Evolutionary conservation across 2,888 invertebrate species (phyloP).

Genomic region (Dione vanillae): DNA sequence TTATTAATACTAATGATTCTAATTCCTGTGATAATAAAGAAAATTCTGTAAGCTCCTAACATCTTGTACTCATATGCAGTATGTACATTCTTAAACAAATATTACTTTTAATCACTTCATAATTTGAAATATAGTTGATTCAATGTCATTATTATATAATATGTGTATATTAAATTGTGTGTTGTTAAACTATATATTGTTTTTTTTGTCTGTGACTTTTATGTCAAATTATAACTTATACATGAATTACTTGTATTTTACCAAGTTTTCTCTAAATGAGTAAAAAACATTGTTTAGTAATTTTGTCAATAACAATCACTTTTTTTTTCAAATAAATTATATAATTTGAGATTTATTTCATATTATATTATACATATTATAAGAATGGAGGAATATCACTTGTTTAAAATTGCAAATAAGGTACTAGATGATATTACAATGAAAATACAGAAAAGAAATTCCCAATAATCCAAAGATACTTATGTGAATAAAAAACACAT

Average conservation of each 20-base stretch:
- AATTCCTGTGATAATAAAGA: conserved; percentile 9
- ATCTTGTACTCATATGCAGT: background rate
- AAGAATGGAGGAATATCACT: background rate
- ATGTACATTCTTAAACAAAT: background rate
- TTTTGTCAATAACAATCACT: background rate
- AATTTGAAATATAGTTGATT: background rate
- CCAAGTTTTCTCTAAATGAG: background rate
- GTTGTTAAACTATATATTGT: too few species aligned
- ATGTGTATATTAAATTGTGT: too few species aligned
- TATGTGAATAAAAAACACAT: conserved; percentile 29
- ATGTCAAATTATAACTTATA: background rate
- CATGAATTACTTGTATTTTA: background rate
- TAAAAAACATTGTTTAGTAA: background rate
- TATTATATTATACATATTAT: too few species aligned
- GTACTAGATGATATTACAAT: background rate
- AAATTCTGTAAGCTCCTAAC: background rate
- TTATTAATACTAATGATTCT: conserved; percentile 11
- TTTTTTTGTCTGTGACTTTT: too few species aligned
- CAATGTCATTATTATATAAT: background rate
- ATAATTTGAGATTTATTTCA: background rate
- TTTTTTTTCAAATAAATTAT: background rate
- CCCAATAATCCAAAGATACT: conserved; percentile 8
- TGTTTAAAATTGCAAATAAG: background rate
- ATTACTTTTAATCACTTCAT: background rate
- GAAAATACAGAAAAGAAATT: conserved; percentile 17